phyloP scores from a whole-genome alignment of 2,797 vertebrate genomes.

The Phalanger gymnotis region DNA sequence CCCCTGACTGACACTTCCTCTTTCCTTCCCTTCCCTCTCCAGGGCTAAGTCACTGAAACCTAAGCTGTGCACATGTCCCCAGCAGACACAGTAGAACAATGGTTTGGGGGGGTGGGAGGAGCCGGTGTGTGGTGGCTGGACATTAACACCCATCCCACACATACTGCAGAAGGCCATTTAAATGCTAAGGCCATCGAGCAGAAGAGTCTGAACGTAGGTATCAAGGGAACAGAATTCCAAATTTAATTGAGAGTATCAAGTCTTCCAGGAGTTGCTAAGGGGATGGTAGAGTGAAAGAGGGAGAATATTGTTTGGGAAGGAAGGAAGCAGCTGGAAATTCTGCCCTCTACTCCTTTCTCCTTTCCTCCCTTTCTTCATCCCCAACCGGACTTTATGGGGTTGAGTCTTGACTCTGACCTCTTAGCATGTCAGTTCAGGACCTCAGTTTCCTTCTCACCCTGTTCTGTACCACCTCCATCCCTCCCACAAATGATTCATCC shows the following conservation, averaged over 20 bases:
- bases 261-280: background rate
- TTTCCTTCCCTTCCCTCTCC: conserved; percentile 2
- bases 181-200: conserved; percentile 60
- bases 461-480: background rate
- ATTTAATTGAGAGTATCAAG: background rate
- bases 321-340: background rate
- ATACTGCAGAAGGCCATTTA: conserved; percentile 57
- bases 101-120: background rate
- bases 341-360: background rate
- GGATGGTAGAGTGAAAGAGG: background rate
- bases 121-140: background rate
- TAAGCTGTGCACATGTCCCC: conserved; percentile 1
- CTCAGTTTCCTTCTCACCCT: background rate
- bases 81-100: background rate
- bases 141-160: background rate
- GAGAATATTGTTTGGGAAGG: background rate
- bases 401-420: background rate
- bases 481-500: background rate
- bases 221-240: conserved; percentile 28
- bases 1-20: background rate
- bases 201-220: background rate
- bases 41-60: conserved; percentile 26
- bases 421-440: background rate
- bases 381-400: background rate
- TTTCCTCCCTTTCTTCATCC: background rate